phyloP scores from a whole-genome alignment of 2,888 invertebrate genomes.

The Phaonia tiefii region DNA sequence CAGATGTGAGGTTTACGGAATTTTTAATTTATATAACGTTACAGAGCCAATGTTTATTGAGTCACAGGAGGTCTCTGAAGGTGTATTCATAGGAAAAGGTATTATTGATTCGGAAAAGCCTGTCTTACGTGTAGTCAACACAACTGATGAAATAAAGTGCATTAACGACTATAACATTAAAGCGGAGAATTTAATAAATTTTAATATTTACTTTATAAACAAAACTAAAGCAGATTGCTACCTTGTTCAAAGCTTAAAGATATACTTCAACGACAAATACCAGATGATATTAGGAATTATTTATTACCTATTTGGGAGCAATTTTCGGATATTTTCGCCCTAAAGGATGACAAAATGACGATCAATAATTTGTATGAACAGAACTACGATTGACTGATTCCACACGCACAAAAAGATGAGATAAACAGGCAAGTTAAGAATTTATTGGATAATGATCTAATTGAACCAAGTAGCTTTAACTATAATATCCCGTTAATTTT shows the following conservation, averaged over 20 bases:
- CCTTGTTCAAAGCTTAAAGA: too few relatives aligned
- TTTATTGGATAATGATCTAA: slow-evolving; percentile 46
- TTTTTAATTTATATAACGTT: slow-evolving; percentile 17
- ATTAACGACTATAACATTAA: background rate
- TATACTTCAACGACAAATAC: too few relatives aligned
- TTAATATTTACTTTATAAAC: slow-evolving; percentile 34
- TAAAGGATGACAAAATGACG: slow-evolving; percentile 19
- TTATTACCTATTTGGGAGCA: slow-evolving; percentile 40
- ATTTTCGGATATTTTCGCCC: background rate
- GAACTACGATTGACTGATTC: too few relatives aligned
- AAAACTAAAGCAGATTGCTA: background rate
- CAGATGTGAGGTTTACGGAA: slow-evolving; percentile 44
- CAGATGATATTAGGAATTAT: slow-evolving; percentile 30
- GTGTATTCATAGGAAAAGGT: slow-evolving; percentile 34
- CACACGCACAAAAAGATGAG: slow-evolving; percentile 41
- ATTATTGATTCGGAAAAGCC: slow-evolving; percentile 13
- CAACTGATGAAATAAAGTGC: too few relatives aligned
- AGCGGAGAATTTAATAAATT: slow-evolving; percentile 13
- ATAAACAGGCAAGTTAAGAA: too few relatives aligned
- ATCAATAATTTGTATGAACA: slow-evolving; percentile 74
- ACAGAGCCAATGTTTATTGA: slow-evolving; percentile 37
- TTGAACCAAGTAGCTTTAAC: slow-evolving; percentile 49
- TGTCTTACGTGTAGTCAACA: slow-evolving; percentile 5
- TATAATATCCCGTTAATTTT: slow-evolving; percentile 51
- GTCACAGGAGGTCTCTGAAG: slow-evolving; percentile 34